Conservation (phyloP, 2,113 vertebrate genomes). For the Scortum barcoo region DNA sequence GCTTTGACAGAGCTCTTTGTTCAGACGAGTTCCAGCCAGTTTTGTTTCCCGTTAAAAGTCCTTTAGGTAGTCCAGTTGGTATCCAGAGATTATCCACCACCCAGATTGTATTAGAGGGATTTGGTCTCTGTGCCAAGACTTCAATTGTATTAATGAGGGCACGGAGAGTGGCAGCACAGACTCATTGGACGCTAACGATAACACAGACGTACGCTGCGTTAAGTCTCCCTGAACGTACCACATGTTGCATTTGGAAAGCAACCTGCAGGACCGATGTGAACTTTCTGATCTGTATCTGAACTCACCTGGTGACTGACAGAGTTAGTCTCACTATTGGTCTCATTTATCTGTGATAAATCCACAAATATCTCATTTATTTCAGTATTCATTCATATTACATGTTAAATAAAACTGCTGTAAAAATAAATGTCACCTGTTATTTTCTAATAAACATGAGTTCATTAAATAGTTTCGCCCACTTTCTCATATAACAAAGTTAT, state of each 20-base stretch:
- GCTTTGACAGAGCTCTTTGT: constrained; percentile 3
- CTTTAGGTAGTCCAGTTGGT: constrained; percentile 45
- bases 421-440: neutral
- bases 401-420: neutral
- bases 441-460: constrained; percentile 1
- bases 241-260: neutral
- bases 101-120: constrained; percentile 73
- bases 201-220: neutral
- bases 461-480: neutral
- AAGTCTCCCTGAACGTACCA: neutral
- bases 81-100: constrained; percentile 68
- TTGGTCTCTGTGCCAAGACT: constrained; percentile 36
- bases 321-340: neutral
- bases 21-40: neutral
- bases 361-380: neutral
- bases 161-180: neutral
- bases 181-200: constrained; percentile 6
- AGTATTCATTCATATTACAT: neutral
- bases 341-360: neutral
- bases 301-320: neutral
- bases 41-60: constrained; percentile 24
- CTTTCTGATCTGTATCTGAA: neutral
- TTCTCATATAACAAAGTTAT: neutral
- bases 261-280: neutral
- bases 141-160: constrained; percentile 44